A percentile compares a stretch with the other conserved stretches of the same genome.
These are phyloP conservation scores for Anolis apletophallus DNA, from an alignment of 2,797 vertebrate species.

Conservation along the genomic window DNA sequence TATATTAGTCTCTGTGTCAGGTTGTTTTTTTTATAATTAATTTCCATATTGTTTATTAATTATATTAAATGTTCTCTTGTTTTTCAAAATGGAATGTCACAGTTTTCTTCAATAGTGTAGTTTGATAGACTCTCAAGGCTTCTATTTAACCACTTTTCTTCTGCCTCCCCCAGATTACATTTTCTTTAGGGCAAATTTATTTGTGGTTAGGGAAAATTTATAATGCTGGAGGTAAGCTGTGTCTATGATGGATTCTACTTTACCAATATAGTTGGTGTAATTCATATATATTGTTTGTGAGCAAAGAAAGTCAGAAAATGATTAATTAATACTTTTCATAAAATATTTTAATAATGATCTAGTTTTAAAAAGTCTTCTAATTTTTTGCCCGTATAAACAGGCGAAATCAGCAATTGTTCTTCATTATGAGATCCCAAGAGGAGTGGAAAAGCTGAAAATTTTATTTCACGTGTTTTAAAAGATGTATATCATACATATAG, in stretches of 20 bases:
- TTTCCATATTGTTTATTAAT: constrained; percentile 28
- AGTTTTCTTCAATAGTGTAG: neutral
- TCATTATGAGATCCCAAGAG: neutral
- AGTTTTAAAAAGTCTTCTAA: no score
- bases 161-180: neutral
- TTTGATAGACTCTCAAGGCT: neutral
- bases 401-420: neutral
- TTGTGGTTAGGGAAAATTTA: neutral
- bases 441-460: neutral
- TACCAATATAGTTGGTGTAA: no score
- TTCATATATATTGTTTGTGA: no score
- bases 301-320: no score
- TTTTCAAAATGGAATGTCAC: neutral
- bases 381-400: neutral
- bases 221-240: neutral
- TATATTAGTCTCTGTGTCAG: constrained; percentile 29
- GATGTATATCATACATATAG: no score
- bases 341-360: no score
- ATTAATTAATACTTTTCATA: no score
- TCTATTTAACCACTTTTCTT: neutral
- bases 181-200: neutral
- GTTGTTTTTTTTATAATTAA: constrained; percentile 35
- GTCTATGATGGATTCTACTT: no score
- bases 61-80: neutral
- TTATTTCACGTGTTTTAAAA: no score